phyloP scores from a whole-genome alignment of 2,113 vertebrate species.

The Alectura lathami region DNA sequence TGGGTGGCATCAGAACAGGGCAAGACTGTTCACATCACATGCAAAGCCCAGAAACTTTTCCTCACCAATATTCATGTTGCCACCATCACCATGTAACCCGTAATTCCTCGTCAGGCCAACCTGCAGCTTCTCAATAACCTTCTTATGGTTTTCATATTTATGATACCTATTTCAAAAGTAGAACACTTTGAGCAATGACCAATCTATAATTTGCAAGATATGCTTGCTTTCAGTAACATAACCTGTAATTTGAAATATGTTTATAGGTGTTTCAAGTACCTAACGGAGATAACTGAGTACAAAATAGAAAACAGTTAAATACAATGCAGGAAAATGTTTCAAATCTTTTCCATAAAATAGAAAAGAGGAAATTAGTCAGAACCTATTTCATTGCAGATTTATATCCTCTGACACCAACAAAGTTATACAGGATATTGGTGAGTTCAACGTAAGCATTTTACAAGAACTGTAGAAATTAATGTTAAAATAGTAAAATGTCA shows the following conservation, averaged over 20 bases:
- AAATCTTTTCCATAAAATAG: neutral
- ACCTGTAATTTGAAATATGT: neutral
- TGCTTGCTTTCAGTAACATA: neutral
- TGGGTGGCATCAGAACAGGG: neutral
- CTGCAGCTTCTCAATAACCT: neutral
- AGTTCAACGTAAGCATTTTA: neutral
- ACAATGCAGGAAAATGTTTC: neutral
- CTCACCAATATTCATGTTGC: neutral
- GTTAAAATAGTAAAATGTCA: neutral
- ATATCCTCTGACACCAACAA: neutral
- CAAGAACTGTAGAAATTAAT: neutral
- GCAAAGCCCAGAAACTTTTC: neutral
- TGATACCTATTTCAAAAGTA: accelerated
- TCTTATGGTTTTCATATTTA: neutral
- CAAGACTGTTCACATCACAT: neutral
- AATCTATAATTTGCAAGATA: neutral
- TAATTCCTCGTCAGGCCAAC: neutral
- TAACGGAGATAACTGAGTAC: neutral
- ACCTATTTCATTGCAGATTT: neutral
- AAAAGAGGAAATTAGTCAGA: neutral
- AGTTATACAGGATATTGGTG: neutral
- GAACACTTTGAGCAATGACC: accelerated
- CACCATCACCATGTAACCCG: neutral
- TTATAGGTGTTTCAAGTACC: neutral
- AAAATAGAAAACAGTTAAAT: neutral